These are phyloP conservation scores for Apodemia duryi DNA, from an alignment of 2,888 invertebrate genomes.

Conservation along the genomic window DNA sequence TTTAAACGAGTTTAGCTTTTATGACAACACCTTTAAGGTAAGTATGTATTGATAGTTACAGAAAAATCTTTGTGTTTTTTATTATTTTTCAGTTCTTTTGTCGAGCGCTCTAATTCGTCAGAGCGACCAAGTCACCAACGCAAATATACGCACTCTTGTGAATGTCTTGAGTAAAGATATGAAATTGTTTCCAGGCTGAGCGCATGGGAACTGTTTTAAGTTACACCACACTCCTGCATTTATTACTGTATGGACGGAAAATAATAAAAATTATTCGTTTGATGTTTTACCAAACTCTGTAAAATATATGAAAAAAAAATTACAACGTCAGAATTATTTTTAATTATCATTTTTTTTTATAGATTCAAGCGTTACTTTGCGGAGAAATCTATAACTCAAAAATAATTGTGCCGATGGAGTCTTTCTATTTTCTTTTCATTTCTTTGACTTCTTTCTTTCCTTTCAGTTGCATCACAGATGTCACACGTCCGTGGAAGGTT, in stretches of 20 bases:
- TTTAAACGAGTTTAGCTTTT: conserved; percentile 33
- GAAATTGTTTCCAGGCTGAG: conserved; percentile 67
- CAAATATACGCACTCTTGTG: conserved; percentile 68
- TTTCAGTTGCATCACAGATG: too few relatives aligned
- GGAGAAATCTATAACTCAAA: too few relatives aligned
- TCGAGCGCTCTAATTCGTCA: conserved; percentile 66
- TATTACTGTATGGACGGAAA: not conserved
- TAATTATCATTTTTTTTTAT: too few relatives aligned
- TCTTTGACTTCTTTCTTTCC: too few relatives aligned
- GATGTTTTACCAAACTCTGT: not conserved
- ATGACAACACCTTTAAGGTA: conserved; percentile 26
- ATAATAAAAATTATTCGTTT: not conserved
- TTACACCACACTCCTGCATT: not conserved
- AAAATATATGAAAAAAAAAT: not conserved
- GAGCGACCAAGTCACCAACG: conserved; percentile 68
- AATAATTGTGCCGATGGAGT: too few relatives aligned
- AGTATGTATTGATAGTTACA: conserved; percentile 25
- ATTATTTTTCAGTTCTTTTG: conserved; percentile 49
- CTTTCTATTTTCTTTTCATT: too few relatives aligned
- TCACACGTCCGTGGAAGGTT: too few relatives aligned
- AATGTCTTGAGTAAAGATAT: conserved; percentile 73
- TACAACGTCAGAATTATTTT: too few relatives aligned
- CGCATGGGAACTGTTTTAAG: conserved; percentile 56
- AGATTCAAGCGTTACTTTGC: not conserved
- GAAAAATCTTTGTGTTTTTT: conserved; percentile 39